Evolutionary conservation across 1,140 invertebrate genomes (phyloP).

Genomic region (Neodiprion fabricii): DNA sequence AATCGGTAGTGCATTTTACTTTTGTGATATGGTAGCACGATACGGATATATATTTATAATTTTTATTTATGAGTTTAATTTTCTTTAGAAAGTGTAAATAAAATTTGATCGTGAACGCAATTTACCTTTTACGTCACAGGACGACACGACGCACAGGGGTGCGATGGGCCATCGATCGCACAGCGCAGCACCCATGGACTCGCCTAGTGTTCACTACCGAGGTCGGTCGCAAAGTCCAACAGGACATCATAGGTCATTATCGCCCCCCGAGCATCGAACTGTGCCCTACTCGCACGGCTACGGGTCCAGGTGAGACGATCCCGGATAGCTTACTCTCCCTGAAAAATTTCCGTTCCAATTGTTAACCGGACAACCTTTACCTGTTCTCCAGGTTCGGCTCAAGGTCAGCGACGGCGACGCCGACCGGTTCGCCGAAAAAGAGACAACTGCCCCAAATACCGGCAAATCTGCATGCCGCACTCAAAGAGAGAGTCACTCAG

Average conservation of each 20-base stretch:
- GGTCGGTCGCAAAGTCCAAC: slow-evolving; percentile 70
- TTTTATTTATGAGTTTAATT: too few species aligned
- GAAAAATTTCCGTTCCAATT: background rate
- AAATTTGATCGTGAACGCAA: background rate
- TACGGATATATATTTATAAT: too few species aligned
- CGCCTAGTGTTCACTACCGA: slow-evolving; percentile 65
- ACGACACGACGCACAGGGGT: slow-evolving; percentile 59
- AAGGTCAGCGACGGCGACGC: slow-evolving; percentile 89
- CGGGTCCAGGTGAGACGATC: slow-evolving; percentile 46
- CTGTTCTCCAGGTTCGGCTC: slow-evolving; percentile 71
- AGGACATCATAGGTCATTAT: slow-evolving; percentile 70
- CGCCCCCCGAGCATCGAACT: slow-evolving; percentile 76
- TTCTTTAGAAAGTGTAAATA: background rate
- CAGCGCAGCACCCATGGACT: slow-evolving; percentile 80
- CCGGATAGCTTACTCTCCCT: background rate
- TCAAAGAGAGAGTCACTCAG: slow-evolving; percentile 76
- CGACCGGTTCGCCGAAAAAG: slow-evolving; percentile 94
- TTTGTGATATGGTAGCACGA: too few species aligned
- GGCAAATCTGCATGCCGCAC: slow-evolving; percentile 67
- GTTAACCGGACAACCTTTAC: background rate
- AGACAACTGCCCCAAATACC: slow-evolving; percentile 93
- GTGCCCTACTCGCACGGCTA: slow-evolving; percentile 58
- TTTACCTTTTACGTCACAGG: slow-evolving; percentile 44
- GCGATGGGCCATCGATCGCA: slow-evolving; percentile 66
- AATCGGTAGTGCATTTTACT: too few species aligned